These are phyloP conservation scores for Sisyra terminalis DNA, from an alignment of 2,888 invertebrate species.

Conservation along the genomic window DNA sequence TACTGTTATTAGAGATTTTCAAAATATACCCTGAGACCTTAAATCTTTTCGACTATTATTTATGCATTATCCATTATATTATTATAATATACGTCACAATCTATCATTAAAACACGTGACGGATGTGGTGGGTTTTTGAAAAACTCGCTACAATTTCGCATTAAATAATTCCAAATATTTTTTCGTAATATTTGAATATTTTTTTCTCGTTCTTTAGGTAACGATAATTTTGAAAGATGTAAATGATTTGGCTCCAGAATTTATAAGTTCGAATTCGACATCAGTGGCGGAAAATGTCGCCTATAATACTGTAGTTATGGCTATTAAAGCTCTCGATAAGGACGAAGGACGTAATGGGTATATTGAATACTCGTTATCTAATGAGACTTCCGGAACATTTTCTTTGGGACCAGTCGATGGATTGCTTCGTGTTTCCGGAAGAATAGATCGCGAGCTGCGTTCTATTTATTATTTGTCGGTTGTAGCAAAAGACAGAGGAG, in stretches of 20 bases:
- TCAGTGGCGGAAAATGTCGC: conserved; percentile 72
- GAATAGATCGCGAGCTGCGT: conserved; percentile 67
- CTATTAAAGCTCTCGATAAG: conserved; percentile 73
- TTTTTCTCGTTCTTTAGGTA: conserved; percentile 44
- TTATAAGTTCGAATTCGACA: conserved; percentile 64
- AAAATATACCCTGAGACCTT: too few species aligned
- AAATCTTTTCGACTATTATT: too few species aligned
- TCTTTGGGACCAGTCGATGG: conserved; percentile 78
- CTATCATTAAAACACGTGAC: too few species aligned
- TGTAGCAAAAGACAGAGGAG: conserved; percentile 78
- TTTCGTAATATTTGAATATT: conserved; percentile 4
- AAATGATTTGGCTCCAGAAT: conserved; percentile 82
- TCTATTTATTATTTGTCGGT: conserved; percentile 60
- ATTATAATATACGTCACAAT: too few species aligned
- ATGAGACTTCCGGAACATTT: conserved; percentile 53
- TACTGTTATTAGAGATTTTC: too few species aligned
- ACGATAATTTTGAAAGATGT: conserved; percentile 76
- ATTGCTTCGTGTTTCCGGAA: conserved; percentile 65
- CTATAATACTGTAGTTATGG: conserved; percentile 73
- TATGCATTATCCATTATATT: too few species aligned
- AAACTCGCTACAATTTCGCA: too few species aligned
- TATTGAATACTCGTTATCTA: conserved; percentile 68
- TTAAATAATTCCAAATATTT: too few species aligned
- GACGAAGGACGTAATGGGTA: conserved; percentile 83
- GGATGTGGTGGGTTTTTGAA: too few species aligned